These are phyloP conservation scores for Meandrusa payeni DNA, from an alignment of 2,888 invertebrate species.

Conservation along the genomic window DNA sequence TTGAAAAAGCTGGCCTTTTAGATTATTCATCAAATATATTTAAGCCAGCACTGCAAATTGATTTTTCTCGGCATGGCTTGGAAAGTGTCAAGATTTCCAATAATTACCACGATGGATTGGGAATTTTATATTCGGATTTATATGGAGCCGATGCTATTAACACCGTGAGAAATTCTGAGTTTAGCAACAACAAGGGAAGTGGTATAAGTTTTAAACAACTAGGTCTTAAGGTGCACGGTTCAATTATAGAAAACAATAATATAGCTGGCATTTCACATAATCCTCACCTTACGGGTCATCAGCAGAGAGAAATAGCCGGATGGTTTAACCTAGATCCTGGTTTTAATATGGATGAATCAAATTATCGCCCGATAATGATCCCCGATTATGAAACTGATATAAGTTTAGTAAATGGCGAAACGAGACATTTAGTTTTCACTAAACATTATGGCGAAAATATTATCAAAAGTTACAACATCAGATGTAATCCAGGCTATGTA, in stretches of 20 bases:
- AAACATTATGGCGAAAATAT: constrained; percentile 81
- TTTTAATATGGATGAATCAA: constrained; percentile 83
- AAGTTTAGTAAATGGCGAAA: constrained; percentile 85
- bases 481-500: constrained; percentile 90
- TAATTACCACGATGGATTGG: constrained; percentile 96
- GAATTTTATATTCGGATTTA: constrained; percentile 96
- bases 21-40: constrained; percentile 94
- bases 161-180: constrained; percentile 91
- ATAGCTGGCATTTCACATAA: constrained; percentile 95
- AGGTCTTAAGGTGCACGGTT: constrained; percentile 89
- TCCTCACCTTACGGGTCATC: constrained; percentile 89
- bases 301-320: constrained; percentile 95
- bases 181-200: constrained; percentile 91
- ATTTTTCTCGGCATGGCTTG: constrained; percentile 90
- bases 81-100: constrained; percentile 90
- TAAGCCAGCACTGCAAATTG: constrained; percentile 94
- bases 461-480: constrained; percentile 80
- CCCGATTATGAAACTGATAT: constrained; percentile 84
- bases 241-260: constrained; percentile 90
- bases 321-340: constrained; percentile 91
- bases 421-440: constrained; percentile 90
- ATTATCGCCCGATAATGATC: constrained; percentile 87
- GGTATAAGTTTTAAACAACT: constrained; percentile 95
- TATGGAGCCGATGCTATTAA: constrained; percentile 92
- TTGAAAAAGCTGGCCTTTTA: constrained; percentile 95